Evolutionary conservation across 2,113 vertebrate genomes (phyloP), one percentile per base, ranked within the genome.

Genomic region (Malurus alboscapulatus): DNA sequence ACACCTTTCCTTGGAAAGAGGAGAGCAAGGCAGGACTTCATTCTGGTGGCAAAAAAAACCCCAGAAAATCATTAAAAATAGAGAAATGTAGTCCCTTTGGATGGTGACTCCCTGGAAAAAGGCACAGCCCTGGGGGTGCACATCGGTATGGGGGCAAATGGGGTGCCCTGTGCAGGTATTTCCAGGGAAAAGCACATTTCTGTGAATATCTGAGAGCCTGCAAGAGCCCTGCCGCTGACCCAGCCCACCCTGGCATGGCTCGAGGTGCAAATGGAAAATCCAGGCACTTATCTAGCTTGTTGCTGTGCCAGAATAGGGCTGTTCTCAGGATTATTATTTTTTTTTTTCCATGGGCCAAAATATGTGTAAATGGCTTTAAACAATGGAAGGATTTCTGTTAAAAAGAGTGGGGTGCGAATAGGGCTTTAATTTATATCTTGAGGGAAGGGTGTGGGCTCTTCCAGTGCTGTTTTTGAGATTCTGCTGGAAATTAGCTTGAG

Each of bases 301-400:
- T 90, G 72, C 87, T 86, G 47, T 34, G 78, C 87, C 82, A 66
- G 55, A 44, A 51, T 11, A 84, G 82, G 87, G 75, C 82, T 63
- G 93, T 83, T 94, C 76, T 87, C 79, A 6, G 75, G 59, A 53
- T 59, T 87, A 30, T 51, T 36, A 34, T 34, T 36, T 63, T 50
- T 32, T 75, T 67, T 47, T 3, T 18, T 21, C 61, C 24, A 2
- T 51, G 58, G 85, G 72, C 84, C 67, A 91, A 93, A 93, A 85
- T 57, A 71, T 42, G 73, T 90, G 65, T 51, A 57, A 92, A 57
- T 83, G 82, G 19, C 63, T 88, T 90, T 75, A 87, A 93, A 96
- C 96, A 96, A 96, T 94, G 76, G 82, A 92, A 96, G 81, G 72
- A 67, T 84, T 94, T 88, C 76, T 89, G 36, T 81, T 89, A 61